Percentiles rank a stretch among this genome's conserved stretches.
phyloP scores from a whole-genome alignment of 2,113 vertebrate species.

The Lynx canadensis region DNA sequence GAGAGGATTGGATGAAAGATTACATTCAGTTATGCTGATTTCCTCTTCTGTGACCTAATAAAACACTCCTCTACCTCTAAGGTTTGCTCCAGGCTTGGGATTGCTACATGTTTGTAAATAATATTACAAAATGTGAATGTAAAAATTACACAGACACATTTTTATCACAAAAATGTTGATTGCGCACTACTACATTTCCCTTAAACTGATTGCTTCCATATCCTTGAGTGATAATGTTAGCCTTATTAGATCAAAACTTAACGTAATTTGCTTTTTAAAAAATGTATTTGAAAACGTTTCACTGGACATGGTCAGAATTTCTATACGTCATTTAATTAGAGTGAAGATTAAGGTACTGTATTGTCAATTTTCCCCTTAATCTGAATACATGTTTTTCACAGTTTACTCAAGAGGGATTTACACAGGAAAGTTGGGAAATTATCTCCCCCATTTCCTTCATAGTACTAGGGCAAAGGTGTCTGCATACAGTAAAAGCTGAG shows the following conservation, averaged over 20 bases:
- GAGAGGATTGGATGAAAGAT: not conserved
- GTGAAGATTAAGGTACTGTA: not conserved
- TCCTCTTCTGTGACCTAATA: not conserved
- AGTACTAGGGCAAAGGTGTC: no score
- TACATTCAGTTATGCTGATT: not conserved
- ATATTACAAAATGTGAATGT: not conserved
- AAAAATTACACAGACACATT: not conserved
- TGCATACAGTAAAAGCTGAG: not conserved
- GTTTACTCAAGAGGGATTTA: not conserved
- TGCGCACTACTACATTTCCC: not conserved
- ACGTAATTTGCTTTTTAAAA: not conserved
- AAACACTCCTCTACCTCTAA: not conserved
- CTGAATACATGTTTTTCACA: not conserved
- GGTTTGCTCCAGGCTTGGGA: not conserved
- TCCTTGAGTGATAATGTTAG: not conserved
- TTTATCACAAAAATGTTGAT: constrained; percentile 37
- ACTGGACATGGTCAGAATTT: not conserved
- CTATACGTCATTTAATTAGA: not conserved
- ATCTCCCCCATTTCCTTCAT: rapidly evolving
- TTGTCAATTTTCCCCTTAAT: not conserved
- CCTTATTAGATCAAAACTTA: not conserved
- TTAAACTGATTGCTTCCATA: not conserved
- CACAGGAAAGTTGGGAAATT: not conserved
- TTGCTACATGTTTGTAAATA: not conserved
- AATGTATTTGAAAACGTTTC: not conserved